Conservation (phyloP, 2,113 vertebrate genomes). For the Agapornis roseicollis region DNA sequence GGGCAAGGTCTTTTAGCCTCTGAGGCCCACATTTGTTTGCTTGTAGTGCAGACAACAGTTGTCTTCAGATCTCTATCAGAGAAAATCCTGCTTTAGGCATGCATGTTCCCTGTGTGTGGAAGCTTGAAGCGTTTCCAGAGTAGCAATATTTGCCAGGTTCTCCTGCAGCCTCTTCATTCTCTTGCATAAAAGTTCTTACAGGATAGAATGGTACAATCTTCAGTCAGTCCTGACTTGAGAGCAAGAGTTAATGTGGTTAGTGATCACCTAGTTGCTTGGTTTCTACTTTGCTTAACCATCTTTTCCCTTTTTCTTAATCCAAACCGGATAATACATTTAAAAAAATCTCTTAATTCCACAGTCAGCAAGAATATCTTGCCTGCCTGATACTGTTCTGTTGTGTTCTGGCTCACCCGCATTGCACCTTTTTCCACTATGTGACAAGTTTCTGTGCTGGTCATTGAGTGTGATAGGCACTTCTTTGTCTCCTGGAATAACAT, state of each 20-base stretch:
- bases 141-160: background rate
- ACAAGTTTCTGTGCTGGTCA: background rate
- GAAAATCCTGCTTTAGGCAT: background rate
- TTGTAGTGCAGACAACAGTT: background rate
- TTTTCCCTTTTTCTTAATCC: background rate
- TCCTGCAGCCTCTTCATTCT: background rate
- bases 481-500: rapidly evolving
- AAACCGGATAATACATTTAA: background rate
- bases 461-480: background rate
- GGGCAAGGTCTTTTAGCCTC: background rate
- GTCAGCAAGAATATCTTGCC: background rate
- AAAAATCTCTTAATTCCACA: background rate
- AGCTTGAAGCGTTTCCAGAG: background rate
- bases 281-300: background rate
- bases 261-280: background rate
- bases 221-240: background rate
- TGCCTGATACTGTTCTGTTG: background rate
- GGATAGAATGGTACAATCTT: background rate
- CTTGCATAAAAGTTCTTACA: rapidly evolving
- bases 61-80: background rate
- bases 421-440: rapidly evolving
- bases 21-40: background rate
- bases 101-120: rapidly evolving
- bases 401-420: background rate
- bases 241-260: background rate